Base-by-base conservation (phyloP, 2,888 invertebrate species). In the Tipula vernalis region DNA sequence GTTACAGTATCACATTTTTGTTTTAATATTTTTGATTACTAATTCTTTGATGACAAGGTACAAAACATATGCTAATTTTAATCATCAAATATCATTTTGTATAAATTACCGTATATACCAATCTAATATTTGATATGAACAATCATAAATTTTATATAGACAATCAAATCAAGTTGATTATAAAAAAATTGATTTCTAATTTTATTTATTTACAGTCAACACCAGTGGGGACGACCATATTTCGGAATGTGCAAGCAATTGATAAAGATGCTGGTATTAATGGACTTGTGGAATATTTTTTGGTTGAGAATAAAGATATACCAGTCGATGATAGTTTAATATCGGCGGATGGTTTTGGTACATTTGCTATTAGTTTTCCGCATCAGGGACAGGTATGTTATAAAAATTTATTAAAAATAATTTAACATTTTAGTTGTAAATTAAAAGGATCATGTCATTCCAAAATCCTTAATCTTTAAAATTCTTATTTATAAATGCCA, bases 191-290 rank as follows among this genome's bases (percentile, higher is more conserved):
- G 5, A 71, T 39, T 84, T 84, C 84, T 13, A 84, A 84, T 84
- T 84, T 83, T 13, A 12, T 84, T n/a, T 10, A 84, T 84, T 88
- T 93, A n/a, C 93, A 97, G 97, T 93, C 96, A 88, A 96, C 96
- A 86, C 96, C 97, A 85, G 94, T 97, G 87, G 97, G 96, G 51
- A 96, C 96, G 13, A 97, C 96, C 36, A 94, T 98, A 89, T 97
- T 96, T 92, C 95, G 96, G 89, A 95, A 95, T 88, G 94, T 98
- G 87, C 93, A 94, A 88, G 97, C 97, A 0, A 92, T 93, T 87
- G 97, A 98, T 90, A 95, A 95, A 87, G 98, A 98, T 90, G 95
- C 96, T 0, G 97, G 97, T 84, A 96, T 97, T 88, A 97, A 98
- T 90, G 97, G 97, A 84, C 93, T 97, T 84, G 95, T 97, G 2